A percentile compares a stretch with the other conserved stretches of the same genome.
phyloP scores from a whole-genome alignment of 2,888 invertebrate species.

The Thymelicus acteon region DNA sequence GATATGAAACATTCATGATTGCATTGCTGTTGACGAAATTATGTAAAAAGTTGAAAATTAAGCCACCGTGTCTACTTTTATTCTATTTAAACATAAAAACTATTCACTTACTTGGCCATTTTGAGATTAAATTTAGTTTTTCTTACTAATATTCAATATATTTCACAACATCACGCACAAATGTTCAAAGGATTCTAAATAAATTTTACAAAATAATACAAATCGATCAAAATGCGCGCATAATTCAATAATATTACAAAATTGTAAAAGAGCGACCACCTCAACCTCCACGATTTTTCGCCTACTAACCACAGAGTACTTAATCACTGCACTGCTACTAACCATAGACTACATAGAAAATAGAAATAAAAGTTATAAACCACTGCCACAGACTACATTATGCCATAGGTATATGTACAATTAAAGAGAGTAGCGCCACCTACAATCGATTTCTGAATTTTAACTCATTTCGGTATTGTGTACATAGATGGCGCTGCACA shows the following conservation, averaged over 20 bases:
- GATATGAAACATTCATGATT: not conserved
- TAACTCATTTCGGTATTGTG: no score
- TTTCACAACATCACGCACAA: slow-evolving; percentile 52
- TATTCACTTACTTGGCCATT: slow-evolving; percentile 76
- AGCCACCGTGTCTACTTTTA: slow-evolving; percentile 18
- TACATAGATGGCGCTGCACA: no score
- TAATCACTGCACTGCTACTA: no score
- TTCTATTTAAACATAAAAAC: slow-evolving; percentile 16
- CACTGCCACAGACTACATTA: no score
- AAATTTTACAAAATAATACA: slow-evolving; percentile 41
- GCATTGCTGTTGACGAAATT: slow-evolving; percentile 13
- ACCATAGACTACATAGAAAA: not conserved
- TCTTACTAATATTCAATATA: slow-evolving; percentile 42
- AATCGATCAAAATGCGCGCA: slow-evolving; percentile 49
- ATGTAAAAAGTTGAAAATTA: slow-evolving; percentile 13
- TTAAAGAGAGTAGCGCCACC: no score
- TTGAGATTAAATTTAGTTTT: slow-evolving; percentile 46
- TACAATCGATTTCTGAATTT: no score
- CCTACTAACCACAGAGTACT: slow-evolving; percentile 4
- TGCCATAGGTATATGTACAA: no score
- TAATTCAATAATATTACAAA: slow-evolving; percentile 45
- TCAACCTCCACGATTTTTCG: slow-evolving; percentile 10
- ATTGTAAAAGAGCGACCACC: slow-evolving; percentile 6
- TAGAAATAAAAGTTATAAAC: not conserved
- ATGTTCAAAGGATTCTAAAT: not conserved